Evolutionary conservation across 2,888 invertebrate genomes (phyloP).

Genomic region (Agrochola litura): DNA sequence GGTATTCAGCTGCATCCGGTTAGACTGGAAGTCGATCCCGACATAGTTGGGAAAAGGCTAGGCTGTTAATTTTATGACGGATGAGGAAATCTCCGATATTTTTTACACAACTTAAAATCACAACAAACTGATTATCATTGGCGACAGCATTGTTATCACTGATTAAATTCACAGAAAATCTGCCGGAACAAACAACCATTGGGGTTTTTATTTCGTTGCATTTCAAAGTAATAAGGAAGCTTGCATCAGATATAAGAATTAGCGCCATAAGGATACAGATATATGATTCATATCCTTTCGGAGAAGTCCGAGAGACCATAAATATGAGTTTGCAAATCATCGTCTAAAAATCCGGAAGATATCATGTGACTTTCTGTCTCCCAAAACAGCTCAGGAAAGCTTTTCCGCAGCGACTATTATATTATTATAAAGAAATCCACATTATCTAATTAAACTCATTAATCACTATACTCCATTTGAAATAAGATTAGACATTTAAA

Average conservation of each 20-base stretch:
- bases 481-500: no score
- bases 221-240: slow-evolving; percentile 45
- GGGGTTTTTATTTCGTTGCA: slow-evolving; percentile 38
- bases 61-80: slow-evolving; percentile 39
- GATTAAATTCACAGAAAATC: slow-evolving; percentile 29
- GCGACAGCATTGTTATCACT: slow-evolving; percentile 25
- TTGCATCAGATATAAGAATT: slow-evolving; percentile 33
- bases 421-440: slow-evolving; percentile 14
- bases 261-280: slow-evolving; percentile 41
- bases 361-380: slow-evolving; percentile 34
- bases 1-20: no score
- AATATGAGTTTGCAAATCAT: slow-evolving; percentile 23
- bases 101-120: slow-evolving; percentile 7
- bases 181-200: slow-evolving; percentile 23
- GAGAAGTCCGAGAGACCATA: slow-evolving; percentile 29
- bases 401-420: slow-evolving; percentile 21
- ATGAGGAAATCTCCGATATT: slow-evolving; percentile 14
- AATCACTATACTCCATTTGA: slow-evolving; percentile 26
- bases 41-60: no score
- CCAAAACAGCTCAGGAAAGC: slow-evolving; percentile 24
- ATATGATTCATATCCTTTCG: slow-evolving; percentile 54
- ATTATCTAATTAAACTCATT: slow-evolving; percentile 48
- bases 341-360: slow-evolving; percentile 21
- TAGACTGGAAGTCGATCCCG: no score
- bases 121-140: slow-evolving; percentile 16